Evolutionary conservation across 1,140 invertebrate genomes (phyloP).

Genomic region (Cepaea nemoralis): DNA sequence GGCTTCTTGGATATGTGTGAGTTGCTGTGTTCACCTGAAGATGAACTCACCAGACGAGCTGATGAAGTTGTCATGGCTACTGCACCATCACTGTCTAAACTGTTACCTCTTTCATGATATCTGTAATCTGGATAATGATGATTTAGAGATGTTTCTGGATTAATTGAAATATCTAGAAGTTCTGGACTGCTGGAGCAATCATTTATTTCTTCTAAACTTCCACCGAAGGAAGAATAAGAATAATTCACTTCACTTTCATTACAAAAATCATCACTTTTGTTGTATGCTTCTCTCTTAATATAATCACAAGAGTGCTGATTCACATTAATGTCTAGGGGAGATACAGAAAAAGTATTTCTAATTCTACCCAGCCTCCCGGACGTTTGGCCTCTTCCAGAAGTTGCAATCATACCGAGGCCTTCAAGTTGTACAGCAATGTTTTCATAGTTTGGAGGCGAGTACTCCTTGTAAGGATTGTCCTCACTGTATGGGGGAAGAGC

Average conservation of each 20-base stretch:
- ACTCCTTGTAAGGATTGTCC: slow-evolving; percentile 53
- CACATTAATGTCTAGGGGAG: background rate
- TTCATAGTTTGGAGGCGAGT: slow-evolving; percentile 58
- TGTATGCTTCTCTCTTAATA: background rate
- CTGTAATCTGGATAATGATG: background rate
- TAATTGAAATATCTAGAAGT: background rate
- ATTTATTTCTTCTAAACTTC: background rate
- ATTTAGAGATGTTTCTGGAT: background rate
- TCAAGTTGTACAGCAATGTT: slow-evolving; percentile 38
- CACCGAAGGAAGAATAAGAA: background rate
- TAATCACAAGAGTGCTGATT: background rate
- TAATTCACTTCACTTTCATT: background rate
- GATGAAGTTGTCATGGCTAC: slow-evolving; percentile 27
- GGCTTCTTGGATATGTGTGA: background rate
- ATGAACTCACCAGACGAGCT: background rate
- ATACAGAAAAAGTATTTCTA: background rate
- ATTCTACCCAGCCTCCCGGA: background rate
- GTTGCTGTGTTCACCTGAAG: too few relatives aligned
- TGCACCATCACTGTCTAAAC: background rate
- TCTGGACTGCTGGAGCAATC: background rate
- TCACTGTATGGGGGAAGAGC: slow-evolving; percentile 60
- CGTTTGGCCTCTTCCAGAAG: background rate
- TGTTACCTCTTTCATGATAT: background rate
- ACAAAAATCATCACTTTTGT: background rate
- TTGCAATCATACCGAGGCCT: too few relatives aligned